Percentiles rank a stretch among this genome's conserved stretches.
Conservation (phyloP, 2,888 invertebrate species). For the Chromoteleia sp. region DNA sequence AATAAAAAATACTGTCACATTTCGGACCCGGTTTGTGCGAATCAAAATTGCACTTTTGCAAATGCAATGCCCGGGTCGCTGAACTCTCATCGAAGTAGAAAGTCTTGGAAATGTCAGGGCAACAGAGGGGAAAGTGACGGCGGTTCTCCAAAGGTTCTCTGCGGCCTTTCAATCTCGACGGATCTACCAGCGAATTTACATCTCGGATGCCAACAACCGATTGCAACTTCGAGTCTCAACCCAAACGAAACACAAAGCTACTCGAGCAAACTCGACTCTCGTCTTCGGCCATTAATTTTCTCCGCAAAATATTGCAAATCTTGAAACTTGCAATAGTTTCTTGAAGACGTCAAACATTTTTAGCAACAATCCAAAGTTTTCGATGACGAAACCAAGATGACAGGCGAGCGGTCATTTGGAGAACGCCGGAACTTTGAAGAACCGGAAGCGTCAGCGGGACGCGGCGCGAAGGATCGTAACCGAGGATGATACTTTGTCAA, state of each 20-base stretch:
- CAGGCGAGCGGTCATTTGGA: not conserved
- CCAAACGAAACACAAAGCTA: not conserved
- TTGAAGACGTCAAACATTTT: no score
- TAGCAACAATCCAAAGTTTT: no score
- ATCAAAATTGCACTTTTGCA: slow-evolving; percentile 40
- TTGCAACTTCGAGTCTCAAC: not conserved
- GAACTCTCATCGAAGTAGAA: slow-evolving; percentile 82
- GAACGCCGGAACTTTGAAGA: not conserved
- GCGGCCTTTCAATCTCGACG: slow-evolving; percentile 67
- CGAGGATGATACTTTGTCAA: slow-evolving; percentile 6
- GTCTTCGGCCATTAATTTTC: no score
- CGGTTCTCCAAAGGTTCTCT: slow-evolving; percentile 76
- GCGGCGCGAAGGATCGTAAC: not conserved
- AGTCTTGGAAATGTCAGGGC: slow-evolving; percentile 84
- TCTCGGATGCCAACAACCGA: slow-evolving; percentile 18
- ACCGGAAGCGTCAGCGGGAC: not conserved
- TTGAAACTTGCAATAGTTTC: no score
- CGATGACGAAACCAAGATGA: not conserved
- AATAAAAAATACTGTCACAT: not conserved
- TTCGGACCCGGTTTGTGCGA: not conserved
- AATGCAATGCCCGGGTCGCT: slow-evolving; percentile 74
- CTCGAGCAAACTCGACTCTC: no score
- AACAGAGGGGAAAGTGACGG: slow-evolving; percentile 80
- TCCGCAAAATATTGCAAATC: no score
- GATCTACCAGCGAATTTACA: slow-evolving; percentile 49